phyloP scores from a whole-genome alignment of 2,888 invertebrate genomes.

The Dryocosmus kuriphilus region DNA sequence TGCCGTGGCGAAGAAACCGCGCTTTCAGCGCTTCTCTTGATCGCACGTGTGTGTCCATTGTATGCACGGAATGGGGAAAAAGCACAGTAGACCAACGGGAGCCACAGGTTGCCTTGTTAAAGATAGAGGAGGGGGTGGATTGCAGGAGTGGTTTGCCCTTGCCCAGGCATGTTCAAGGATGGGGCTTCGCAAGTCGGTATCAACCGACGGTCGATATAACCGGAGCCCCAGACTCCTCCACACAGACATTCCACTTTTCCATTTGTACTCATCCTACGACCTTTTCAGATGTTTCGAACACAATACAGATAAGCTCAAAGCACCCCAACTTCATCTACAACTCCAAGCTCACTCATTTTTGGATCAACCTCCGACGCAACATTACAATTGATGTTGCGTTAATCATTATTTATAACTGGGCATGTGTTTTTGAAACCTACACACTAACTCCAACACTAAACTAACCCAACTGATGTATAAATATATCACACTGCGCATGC shows the following conservation, averaged over 20 bases:
- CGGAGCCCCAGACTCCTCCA: slow-evolving; percentile 39
- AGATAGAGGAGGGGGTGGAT: slow-evolving; percentile 28
- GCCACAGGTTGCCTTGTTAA: slow-evolving; percentile 41
- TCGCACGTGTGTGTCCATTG: slow-evolving; percentile 36
- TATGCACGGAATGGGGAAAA: slow-evolving; percentile 9
- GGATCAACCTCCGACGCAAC: neutral
- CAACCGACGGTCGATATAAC: slow-evolving; percentile 40
- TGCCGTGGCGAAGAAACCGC: neutral
- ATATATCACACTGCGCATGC: slow-evolving; percentile 2
- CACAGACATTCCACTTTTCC: slow-evolving; percentile 36
- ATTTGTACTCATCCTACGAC: slow-evolving; percentile 18
- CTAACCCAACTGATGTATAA: neutral
- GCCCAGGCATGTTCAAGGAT: slow-evolving; percentile 41
- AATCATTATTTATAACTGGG: neutral
- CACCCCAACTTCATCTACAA: neutral
- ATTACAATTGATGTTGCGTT: neutral
- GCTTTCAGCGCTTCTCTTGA: neutral
- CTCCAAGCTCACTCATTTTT: neutral
- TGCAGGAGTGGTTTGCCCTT: slow-evolving; percentile 41
- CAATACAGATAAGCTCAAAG: slow-evolving; percentile 5
- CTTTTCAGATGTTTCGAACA: slow-evolving; percentile 20
- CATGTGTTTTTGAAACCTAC: neutral
- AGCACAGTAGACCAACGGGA: slow-evolving; percentile 37
- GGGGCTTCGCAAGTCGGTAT: slow-evolving; percentile 39
- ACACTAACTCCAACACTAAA: neutral